These are phyloP conservation scores for Meloidogyne chitwoodi DNA, from an alignment of 1,140 invertebrate genomes.

Conservation along the genomic window DNA sequence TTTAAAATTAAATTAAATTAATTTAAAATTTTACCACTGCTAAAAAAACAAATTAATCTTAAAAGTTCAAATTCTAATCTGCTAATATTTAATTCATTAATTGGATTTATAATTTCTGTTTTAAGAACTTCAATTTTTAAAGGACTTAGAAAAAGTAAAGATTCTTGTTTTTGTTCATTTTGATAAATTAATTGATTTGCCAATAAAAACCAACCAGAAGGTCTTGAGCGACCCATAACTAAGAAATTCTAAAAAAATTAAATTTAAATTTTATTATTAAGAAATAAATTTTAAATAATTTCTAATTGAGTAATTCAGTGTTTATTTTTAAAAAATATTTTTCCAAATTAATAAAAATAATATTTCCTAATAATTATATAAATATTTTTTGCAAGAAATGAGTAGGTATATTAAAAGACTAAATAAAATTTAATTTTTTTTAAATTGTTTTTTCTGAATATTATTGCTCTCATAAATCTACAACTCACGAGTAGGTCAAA, in stretches of 20 bases:
- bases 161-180: background rate
- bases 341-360: no score
- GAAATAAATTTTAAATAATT: no score
- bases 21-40: slow-evolving; percentile 4
- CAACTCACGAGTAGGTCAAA: no score
- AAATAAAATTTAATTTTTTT: no score
- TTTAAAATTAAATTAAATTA: background rate
- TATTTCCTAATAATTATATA: no score
- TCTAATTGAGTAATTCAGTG: no score
- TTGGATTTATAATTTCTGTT: slow-evolving; percentile 10
- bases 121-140: background rate
- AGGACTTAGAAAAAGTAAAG: background rate
- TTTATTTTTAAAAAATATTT: no score
- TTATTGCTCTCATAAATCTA: no score
- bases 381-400: no score
- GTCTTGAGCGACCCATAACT: background rate
- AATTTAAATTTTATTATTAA: background rate
- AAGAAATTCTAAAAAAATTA: slow-evolving; percentile 1
- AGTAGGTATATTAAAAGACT: no score
- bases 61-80: background rate
- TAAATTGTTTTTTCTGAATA: no score
- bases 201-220: slow-evolving; percentile 13
- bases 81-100: background rate
- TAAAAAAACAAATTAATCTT: slow-evolving; percentile 6
- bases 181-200: background rate